phyloP scores from a whole-genome alignment of 2,888 invertebrate genomes.

The Melanostoma scalare region DNA sequence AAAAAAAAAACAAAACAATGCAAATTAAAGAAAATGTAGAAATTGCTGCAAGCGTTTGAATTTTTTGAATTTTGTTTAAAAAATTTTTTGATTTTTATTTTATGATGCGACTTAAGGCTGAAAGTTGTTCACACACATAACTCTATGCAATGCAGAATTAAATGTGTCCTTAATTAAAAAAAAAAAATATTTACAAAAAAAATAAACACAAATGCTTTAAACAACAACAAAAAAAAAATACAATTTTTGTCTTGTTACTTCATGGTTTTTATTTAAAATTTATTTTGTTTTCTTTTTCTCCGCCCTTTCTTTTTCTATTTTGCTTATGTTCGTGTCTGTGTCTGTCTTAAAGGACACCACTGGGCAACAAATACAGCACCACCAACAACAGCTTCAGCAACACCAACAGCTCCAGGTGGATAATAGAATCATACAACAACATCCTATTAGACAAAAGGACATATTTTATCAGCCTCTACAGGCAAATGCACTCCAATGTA shows the following conservation, averaged over 20 bases:
- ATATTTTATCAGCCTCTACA: slow-evolving; percentile 71
- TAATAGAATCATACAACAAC: slow-evolving; percentile 61
- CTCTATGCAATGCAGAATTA: slow-evolving; percentile 70
- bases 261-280: slow-evolving; percentile 58
- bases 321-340: slow-evolving; percentile 55
- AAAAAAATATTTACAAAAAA: slow-evolving; percentile 18
- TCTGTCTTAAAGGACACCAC: slow-evolving; percentile 71
- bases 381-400: slow-evolving; percentile 75
- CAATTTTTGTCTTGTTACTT: slow-evolving; percentile 50
- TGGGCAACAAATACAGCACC: slow-evolving; percentile 73
- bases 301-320: slow-evolving; percentile 54
- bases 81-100: slow-evolving; percentile 24
- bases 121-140: slow-evolving; percentile 67
- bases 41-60: slow-evolving; percentile 68
- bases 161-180: slow-evolving; percentile 63
- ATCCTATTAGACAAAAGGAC: slow-evolving; percentile 64
- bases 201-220: slow-evolving; percentile 55
- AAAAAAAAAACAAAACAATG: slow-evolving; percentile 40
- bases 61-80: slow-evolving; percentile 29
- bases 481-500: slow-evolving; percentile 65
- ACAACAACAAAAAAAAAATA: slow-evolving; percentile 21
- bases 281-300: slow-evolving; percentile 61
- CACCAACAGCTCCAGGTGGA: slow-evolving; percentile 79
- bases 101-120: slow-evolving; percentile 68
- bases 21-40: slow-evolving; percentile 60